Conservation (phyloP, 2,888 invertebrate genomes). For the Stenchaetothrips biformis region DNA sequence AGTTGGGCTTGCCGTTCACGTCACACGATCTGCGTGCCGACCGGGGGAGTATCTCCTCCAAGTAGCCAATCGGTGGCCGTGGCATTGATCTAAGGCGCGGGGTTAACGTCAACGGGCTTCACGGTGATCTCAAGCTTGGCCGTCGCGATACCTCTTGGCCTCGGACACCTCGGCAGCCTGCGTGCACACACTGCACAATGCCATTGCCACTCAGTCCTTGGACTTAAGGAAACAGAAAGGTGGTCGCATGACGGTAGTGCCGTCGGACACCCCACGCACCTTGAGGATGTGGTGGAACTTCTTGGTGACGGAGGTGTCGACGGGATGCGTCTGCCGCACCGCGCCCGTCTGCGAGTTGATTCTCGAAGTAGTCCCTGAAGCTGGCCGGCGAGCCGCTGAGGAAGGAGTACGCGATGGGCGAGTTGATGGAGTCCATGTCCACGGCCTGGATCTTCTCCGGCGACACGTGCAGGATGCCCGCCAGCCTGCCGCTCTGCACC, state of each 20-base stretch:
- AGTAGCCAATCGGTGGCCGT: slow-evolving; percentile 69
- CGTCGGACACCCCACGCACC: too few species aligned
- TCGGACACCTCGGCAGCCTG: slow-evolving; percentile 80
- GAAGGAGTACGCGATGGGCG: slow-evolving; percentile 76
- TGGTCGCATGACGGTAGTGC: too few species aligned
- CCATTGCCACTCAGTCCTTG: slow-evolving; percentile 20
- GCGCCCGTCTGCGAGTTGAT: slow-evolving; percentile 76
- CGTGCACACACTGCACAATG: slow-evolving; percentile 30
- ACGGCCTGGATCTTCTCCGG: slow-evolving; percentile 87
- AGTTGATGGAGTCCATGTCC: slow-evolving; percentile 83
- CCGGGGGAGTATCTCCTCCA: slow-evolving; percentile 80
- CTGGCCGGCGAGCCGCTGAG: slow-evolving; percentile 72
- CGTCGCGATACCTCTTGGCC: slow-evolving; percentile 70
- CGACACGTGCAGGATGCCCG: slow-evolving; percentile 74
- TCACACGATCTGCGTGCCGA: slow-evolving; percentile 78
- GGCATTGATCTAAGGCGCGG: slow-evolving; percentile 70
- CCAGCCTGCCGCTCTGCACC: slow-evolving; percentile 76
- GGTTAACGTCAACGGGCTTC: slow-evolving; percentile 80
- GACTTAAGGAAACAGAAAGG: too few species aligned
- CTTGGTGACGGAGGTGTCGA: slow-evolving; percentile 69
- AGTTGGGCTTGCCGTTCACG: slow-evolving; percentile 59
- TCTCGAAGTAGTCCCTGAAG: slow-evolving; percentile 74
- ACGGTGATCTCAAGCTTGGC: slow-evolving; percentile 77
- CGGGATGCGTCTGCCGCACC: slow-evolving; percentile 72
- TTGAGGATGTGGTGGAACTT: slow-evolving; percentile 76